Percentiles rank a stretch among this genome's conserved stretches.
These are phyloP conservation scores for Anaspis maculata DNA, from an alignment of 2,888 invertebrate genomes.

Conservation along the genomic window DNA sequence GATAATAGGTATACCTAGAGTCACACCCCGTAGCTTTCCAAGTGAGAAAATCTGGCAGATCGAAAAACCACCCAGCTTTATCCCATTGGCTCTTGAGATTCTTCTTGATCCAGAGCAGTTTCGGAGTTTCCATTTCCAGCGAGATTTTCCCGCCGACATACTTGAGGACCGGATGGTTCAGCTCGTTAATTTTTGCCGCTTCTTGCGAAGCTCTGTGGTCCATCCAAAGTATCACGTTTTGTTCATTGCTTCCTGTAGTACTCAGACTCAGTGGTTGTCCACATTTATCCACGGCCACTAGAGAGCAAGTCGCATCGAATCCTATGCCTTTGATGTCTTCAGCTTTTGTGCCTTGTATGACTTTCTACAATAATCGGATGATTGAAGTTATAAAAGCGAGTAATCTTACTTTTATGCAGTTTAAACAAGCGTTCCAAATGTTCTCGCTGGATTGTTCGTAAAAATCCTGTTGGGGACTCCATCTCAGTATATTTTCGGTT, in stretches of 20 bases:
- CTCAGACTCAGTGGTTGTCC: conserved; percentile 65
- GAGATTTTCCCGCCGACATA: conserved; percentile 90
- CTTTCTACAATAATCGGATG: conserved; percentile 45
- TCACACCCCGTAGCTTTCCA: conserved; percentile 80
- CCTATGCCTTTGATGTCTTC: conserved; percentile 73
- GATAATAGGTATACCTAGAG: too few species aligned
- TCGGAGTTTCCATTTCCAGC: conserved; percentile 95
- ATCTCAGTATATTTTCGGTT: conserved; percentile 61
- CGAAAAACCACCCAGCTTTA: conserved; percentile 70
- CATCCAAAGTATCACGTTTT: conserved; percentile 88
- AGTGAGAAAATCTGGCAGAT: conserved; percentile 87
- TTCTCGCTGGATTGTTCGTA: conserved; percentile 88
- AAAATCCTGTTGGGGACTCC: conserved; percentile 66
- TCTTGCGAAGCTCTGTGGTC: conserved; percentile 80
- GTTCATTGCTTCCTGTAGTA: conserved; percentile 56
- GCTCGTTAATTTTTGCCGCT: conserved; percentile 70
- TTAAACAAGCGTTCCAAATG: conserved; percentile 72
- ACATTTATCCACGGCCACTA: conserved; percentile 68
- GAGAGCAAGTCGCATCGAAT: conserved; percentile 93
- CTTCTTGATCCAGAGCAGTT: conserved; percentile 85
- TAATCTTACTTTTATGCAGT: conserved; percentile 62
- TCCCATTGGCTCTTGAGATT: conserved; percentile 57
- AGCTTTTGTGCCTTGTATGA: conserved; percentile 47
- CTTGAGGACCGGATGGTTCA: conserved; percentile 65
- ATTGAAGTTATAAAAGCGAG: not conserved